Base-by-base conservation (phyloP, 2,888 invertebrate genomes). In the Phorcus lineatus region DNA sequence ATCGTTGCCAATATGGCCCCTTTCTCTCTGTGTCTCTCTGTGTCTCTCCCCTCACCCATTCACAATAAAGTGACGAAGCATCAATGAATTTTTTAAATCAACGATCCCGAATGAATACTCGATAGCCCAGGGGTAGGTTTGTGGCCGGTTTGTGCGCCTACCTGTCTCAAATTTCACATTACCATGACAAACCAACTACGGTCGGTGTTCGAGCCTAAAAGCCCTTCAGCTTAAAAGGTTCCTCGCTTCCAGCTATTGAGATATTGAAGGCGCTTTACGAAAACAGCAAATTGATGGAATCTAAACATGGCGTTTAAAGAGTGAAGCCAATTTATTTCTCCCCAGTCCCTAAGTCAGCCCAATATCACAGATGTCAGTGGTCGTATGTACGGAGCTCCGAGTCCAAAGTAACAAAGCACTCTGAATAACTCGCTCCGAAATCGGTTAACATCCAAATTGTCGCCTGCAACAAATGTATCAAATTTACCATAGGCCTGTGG, bases 241-340 rank as follows among this genome's bases (percentile, higher is more conserved):
- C n/a, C 24, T 62, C 24, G 62, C 62, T 62, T 17, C 62, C 24
- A 62, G 62, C 62, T 17, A 62, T 62, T 22, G 22, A 28, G 62
- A 62, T 62, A 62, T 62, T 62, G 62, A 62, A 62, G 62, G 28
- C 28, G 62, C 62, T 62, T 62, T 24, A 28, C 24, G 62, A 62
- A 62, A 62, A 62, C 62, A 62, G 28, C 62, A 62, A 62, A 62
- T 62, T 62, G 62, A 62, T 62, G 62, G 17, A 62, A 62, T 62
- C 24, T 62, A 62, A 62, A 62, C 62, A 62, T 31, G 28, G 62
- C 28, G 62, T 62, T 62, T 62, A 62, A 62, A 28, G 62, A 24
- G 28, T 62, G 62, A 62, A 62, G 28, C 62, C 24, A 62, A 62
- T 24, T 62, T 62, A 62, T 62, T 62, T 62, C 24, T 24, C 13